A percentile compares a stretch with the other conserved stretches of the same genome.
phyloP scores from a whole-genome alignment of 2,113 vertebrate species.

The Brevimyrus niger region DNA sequence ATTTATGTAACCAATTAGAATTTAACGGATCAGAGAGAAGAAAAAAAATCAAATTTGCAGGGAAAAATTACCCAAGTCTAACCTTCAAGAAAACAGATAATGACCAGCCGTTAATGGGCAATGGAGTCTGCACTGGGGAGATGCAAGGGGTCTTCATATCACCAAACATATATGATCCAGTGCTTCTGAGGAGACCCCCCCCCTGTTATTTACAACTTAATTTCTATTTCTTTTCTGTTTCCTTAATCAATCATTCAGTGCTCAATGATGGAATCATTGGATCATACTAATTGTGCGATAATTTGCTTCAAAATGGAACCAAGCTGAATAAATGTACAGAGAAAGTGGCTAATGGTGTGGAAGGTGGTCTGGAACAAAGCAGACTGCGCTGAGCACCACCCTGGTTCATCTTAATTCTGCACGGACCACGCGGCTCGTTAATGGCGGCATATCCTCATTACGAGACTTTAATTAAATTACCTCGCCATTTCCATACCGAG shows the following conservation, averaged over 20 bases:
- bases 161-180: neutral
- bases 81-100: conserved; percentile 89
- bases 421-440: neutral
- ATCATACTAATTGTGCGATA: neutral
- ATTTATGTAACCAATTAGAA: conserved; percentile 99
- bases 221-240: neutral
- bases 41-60: conserved; percentile 91
- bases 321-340: neutral
- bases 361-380: neutral
- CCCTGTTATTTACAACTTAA: neutral
- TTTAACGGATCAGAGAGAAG: conserved; percentile 90
- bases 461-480: conserved; percentile 76
- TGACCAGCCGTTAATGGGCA: conserved; percentile 75
- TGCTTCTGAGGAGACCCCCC: neutral
- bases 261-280: neutral
- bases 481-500: conserved; percentile 99
- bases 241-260: neutral
- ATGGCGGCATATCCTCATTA: conserved; percentile 79
- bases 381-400: neutral
- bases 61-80: conserved; percentile 93
- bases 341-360: neutral
- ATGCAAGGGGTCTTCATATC: neutral
- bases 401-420: neutral
- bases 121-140: neutral
- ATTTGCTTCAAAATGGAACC: neutral